Base-by-base conservation (phyloP, 2,113 vertebrate species). In the Lamprotornis superbus region DNA sequence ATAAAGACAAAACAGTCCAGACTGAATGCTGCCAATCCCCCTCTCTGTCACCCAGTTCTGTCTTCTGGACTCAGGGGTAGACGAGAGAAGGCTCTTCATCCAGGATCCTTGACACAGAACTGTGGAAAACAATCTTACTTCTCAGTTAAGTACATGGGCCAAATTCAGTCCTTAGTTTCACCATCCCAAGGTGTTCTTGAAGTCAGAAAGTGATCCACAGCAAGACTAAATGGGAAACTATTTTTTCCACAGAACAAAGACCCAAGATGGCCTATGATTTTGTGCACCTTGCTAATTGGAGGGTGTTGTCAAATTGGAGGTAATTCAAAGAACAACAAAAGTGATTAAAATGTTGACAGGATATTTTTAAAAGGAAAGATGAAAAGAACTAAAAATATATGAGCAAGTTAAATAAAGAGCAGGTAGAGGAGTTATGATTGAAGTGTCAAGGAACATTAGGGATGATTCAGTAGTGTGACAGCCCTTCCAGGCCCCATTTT, bases 271-370 rank as follows among this genome's bases (percentile, higher is more conserved):
- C 31, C 28, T 78, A 60, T 71, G 68, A 87, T 95, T 94, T 61
- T 87, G 42, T 65, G 39, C 27, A 90, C 33, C 52, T 83, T 79
- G 55, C 39, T 90, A 83, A 83, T 71, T 81, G 78, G 76, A 94
- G 24, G 11, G 14, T 85, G 61, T 67, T 90, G 63, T 87, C 33
- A 93, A 90, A 94, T 70, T 59, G 52, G 47, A 88, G 76, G 64
- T 63, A 94, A 88, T 92, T 88, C 71, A 75, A 82, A 90, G 28
- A 91, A 59, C 33, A 94, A 57, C 42, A 74, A n/a, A 95, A 90
- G 23, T n/a, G 42, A 61, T 95, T 88, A 90, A 83, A 86, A 69
- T 28, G 39, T 76, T 83, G 82, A 67, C 76, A 65, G 47, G 39
- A 52, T 37, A 3, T 5, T 90, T 95, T 91, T 68, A 83, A 50